Evolutionary conservation across 2,888 invertebrate species (phyloP).

Genomic region (Sesamia inferens): DNA sequence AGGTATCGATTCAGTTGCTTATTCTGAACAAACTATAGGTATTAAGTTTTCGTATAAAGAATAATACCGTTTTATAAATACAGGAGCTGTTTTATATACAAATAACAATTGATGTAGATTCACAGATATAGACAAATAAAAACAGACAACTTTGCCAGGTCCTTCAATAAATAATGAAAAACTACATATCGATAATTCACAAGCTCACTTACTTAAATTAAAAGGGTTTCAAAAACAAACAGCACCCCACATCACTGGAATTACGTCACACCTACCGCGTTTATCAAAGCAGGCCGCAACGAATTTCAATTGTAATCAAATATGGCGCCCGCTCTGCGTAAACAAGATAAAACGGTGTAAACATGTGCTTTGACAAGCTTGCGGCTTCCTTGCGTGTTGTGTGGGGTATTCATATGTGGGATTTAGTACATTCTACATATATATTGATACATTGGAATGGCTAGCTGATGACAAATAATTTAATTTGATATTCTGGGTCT

Average conservation of each 20-base stretch:
- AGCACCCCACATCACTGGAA: slow-evolving; percentile 28
- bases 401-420: slow-evolving; percentile 16
- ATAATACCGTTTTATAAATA: no score
- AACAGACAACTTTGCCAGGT: no score
- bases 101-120: not conserved
- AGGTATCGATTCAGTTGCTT: no score
- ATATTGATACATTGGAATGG: no score
- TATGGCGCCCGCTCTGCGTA: slow-evolving; percentile 80
- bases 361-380: slow-evolving; percentile 80
- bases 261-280: slow-evolving; percentile 46
- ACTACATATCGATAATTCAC: slow-evolving; percentile 22
- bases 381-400: slow-evolving; percentile 54
- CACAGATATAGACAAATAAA: not conserved
- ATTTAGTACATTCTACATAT: not conserved
- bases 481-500: no score
- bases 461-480: no score
- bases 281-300: slow-evolving; percentile 63
- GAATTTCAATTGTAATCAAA: slow-evolving; percentile 86
- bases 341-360: slow-evolving; percentile 85
- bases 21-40: no score
- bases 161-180: not conserved
- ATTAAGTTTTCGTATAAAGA: no score
- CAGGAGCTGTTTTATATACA: not conserved
- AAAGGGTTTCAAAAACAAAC: slow-evolving; percentile 46
- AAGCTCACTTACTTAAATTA: slow-evolving; percentile 38